phyloP scores from a whole-genome alignment of 2,888 invertebrate species.

The Xestia sexstrigata region DNA sequence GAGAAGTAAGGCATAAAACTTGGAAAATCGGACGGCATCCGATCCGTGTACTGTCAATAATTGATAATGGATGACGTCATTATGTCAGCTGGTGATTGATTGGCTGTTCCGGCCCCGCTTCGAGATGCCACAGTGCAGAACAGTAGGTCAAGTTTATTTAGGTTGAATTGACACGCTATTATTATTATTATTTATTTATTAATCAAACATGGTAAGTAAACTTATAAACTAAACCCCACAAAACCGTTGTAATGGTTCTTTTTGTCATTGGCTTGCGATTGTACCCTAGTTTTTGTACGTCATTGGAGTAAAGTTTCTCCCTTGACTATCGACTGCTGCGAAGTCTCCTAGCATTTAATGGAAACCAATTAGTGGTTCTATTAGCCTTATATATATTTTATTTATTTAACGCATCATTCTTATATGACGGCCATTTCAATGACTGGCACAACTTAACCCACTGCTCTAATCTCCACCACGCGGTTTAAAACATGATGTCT shows the following conservation, averaged over 20 bases:
- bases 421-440: background rate
- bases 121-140: conserved; percentile 55
- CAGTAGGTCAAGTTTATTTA: conserved; percentile 58
- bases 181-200: too few relatives aligned
- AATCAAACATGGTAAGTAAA: too few relatives aligned
- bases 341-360: background rate
- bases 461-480: conserved; percentile 27
- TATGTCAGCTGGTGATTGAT: conserved; percentile 88
- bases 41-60: conserved; percentile 88
- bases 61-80: conserved; percentile 90
- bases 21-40: conserved; percentile 85
- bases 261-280: conserved; percentile 9
- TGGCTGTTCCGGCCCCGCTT: conserved; percentile 77
- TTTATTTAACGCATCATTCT: background rate
- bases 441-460: conserved; percentile 10
- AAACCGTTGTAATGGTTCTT: too few relatives aligned
- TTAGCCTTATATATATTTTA: background rate
- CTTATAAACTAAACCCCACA: too few relatives aligned
- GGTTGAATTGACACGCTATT: conserved; percentile 20
- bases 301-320: background rate
- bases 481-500: conserved; percentile 63
- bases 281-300: background rate
- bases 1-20: conserved; percentile 81
- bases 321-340: background rate
- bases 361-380: background rate